These are phyloP conservation scores for Chloroclystis v-ata DNA, from an alignment of 2,888 invertebrate genomes.

Conservation along the genomic window DNA sequence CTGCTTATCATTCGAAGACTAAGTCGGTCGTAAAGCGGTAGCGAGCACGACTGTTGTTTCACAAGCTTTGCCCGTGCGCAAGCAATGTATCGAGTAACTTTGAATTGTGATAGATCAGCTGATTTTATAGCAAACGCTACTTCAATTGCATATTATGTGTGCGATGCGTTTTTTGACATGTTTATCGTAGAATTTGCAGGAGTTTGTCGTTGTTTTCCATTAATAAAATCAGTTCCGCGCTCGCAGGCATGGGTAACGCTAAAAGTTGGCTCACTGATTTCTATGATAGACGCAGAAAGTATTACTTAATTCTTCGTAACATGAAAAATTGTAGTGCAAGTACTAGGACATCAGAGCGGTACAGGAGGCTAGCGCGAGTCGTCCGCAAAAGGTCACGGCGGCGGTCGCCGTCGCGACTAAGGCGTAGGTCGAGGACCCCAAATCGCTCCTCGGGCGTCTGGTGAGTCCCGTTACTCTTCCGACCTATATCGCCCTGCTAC, in stretches of 20 bases:
- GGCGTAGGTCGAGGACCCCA: constrained; percentile 60
- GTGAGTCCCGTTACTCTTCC: constrained; percentile 61
- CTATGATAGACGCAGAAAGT: constrained; percentile 14
- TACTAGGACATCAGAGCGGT: constrained; percentile 52
- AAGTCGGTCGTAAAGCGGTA: constrained; percentile 37
- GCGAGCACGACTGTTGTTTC: constrained; percentile 42
- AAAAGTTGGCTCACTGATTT: constrained; percentile 8
- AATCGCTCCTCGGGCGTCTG: constrained; percentile 47
- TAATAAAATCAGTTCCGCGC: constrained; percentile 15
- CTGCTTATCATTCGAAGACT: constrained; percentile 41
- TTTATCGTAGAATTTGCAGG: constrained; percentile 10
- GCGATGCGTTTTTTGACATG: neutral
- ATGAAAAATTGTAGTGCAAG: constrained; percentile 25
- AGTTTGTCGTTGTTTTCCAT: constrained; percentile 4
- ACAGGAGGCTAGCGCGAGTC: constrained; percentile 54
- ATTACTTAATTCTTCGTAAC: constrained; percentile 13
- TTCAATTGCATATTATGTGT: neutral
- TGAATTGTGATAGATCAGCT: constrained; percentile 40
- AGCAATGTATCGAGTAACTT: constrained; percentile 38
- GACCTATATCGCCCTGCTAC: constrained; percentile 40
- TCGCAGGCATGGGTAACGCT: constrained; percentile 17
- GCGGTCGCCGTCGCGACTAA: constrained; percentile 42
- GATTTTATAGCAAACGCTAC: constrained; percentile 33
- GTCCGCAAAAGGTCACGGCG: constrained; percentile 59
- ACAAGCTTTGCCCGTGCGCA: constrained; percentile 39